phyloP scores from a whole-genome alignment of 2,888 invertebrate genomes.

The Entomobrya proxima region DNA sequence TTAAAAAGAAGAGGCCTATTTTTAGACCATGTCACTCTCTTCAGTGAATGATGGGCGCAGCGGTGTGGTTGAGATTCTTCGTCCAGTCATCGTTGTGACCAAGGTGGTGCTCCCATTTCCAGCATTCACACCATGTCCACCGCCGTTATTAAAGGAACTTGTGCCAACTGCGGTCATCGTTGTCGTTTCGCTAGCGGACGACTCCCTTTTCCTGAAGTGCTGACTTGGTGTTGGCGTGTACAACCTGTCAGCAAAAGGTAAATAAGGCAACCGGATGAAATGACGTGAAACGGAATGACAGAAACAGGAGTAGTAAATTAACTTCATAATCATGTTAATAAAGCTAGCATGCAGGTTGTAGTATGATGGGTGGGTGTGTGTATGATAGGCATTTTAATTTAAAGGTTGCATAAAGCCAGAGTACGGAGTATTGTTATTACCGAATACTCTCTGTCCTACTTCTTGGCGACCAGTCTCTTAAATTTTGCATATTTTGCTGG shows the following conservation, averaged over 20 bases:
- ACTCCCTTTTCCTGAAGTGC: constrained; percentile 84
- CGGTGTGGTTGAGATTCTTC: constrained; percentile 43
- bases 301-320: too few relatives aligned
- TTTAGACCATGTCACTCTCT: constrained; percentile 55
- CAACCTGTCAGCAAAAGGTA: constrained; percentile 85
- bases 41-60: constrained; percentile 33
- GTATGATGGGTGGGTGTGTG: too few relatives aligned
- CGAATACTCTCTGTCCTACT: constrained; percentile 77
- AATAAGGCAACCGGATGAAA: too few relatives aligned
- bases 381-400: too few relatives aligned
- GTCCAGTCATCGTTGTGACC: constrained; percentile 27
- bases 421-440: too few relatives aligned
- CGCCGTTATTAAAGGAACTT: constrained; percentile 45
- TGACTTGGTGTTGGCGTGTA: constrained; percentile 54
- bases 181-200: constrained; percentile 87
- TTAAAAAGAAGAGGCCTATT: too few relatives aligned
- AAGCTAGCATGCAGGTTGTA: too few relatives aligned
- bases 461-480: constrained; percentile 81
- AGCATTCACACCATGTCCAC: constrained; percentile 16
- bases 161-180: constrained; percentile 79
- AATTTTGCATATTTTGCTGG: constrained; percentile 56
- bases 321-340: too few relatives aligned
- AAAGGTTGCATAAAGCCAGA: too few relatives aligned
- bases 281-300: too few relatives aligned
- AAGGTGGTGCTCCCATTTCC: constrained; percentile 12